These are phyloP conservation scores for Salminus brasiliensis DNA, from an alignment of 2,113 vertebrate species.

Conservation along the genomic window DNA sequence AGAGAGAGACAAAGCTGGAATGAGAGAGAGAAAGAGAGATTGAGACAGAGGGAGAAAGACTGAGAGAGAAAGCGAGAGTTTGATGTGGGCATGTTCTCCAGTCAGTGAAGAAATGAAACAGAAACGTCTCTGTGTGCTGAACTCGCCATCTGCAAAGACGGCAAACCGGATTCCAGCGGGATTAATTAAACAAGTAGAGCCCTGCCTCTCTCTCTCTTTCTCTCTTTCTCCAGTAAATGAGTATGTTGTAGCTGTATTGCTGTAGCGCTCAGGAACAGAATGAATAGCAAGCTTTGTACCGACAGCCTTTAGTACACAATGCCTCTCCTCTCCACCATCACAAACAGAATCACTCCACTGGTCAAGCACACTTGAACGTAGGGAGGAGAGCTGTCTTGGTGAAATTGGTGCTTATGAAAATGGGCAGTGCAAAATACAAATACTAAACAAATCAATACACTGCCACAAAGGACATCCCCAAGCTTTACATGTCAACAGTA, in stretches of 20 bases:
- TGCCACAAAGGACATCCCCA: too few relatives aligned
- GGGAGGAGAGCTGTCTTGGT: too few relatives aligned
- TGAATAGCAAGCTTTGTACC: slow-evolving; percentile 27
- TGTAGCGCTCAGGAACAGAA: slow-evolving; percentile 12
- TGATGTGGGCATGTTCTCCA: slow-evolving; percentile 44
- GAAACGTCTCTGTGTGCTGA: slow-evolving; percentile 49
- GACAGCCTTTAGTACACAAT: slow-evolving; percentile 24
- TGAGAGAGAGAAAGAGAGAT: slow-evolving; percentile 37
- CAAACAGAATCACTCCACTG: too few relatives aligned
- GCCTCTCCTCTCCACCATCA: too few relatives aligned
- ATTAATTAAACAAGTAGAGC: slow-evolving; percentile 53
- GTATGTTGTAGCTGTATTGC: slow-evolving; percentile 37
- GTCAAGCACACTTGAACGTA: too few relatives aligned
- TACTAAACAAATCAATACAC: too few relatives aligned
- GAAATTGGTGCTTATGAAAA: too few relatives aligned
- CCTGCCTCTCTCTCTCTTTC: slow-evolving; percentile 26
- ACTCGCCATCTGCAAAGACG: slow-evolving; percentile 56
- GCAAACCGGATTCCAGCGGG: slow-evolving; percentile 46
- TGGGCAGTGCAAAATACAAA: too few relatives aligned
- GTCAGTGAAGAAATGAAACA: slow-evolving; percentile 43
- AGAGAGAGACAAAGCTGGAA: slow-evolving; percentile 1
- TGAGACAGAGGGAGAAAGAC: slow-evolving; percentile 35
- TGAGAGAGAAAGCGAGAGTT: slow-evolving; percentile 22
- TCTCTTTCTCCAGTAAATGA: slow-evolving; percentile 41
- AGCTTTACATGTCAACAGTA: too few relatives aligned